Evolutionary conservation across 2,113 vertebrate species (phyloP).

Genomic region (Amphiprion percula): DNA sequence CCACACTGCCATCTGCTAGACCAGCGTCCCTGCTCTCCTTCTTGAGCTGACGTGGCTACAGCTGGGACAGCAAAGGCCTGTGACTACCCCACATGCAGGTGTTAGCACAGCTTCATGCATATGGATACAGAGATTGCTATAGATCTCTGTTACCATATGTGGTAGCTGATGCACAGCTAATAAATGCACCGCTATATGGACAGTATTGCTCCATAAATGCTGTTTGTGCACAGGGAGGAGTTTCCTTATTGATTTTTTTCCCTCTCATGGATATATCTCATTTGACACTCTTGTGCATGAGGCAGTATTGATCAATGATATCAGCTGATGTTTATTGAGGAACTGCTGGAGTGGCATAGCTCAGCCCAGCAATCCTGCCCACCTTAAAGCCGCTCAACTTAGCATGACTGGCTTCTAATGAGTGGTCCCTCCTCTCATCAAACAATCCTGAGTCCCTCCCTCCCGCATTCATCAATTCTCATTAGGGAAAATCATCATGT

Average conservation of each 20-base stretch:
- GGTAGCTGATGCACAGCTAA: constrained; percentile 45
- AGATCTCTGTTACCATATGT: constrained; percentile 59
- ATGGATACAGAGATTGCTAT: constrained; percentile 66
- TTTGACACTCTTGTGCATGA: constrained; percentile 55
- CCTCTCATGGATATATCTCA: constrained; percentile 56
- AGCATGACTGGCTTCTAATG: constrained; percentile 81
- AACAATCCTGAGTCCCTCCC: constrained; percentile 72
- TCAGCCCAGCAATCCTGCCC: constrained; percentile 57
- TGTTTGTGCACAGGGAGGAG: constrained; percentile 52
- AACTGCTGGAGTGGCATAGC: constrained; percentile 67
- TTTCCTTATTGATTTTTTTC: constrained; percentile 56
- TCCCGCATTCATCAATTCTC: constrained; percentile 85
- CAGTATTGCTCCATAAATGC: constrained; percentile 43
- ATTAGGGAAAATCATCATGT: constrained; percentile 86
- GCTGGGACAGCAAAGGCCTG: constrained; percentile 48
- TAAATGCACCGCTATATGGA: constrained; percentile 52
- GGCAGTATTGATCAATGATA: constrained; percentile 64
- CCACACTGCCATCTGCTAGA: constrained; percentile 80
- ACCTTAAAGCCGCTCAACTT: constrained; percentile 73
- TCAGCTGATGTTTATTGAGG: constrained; percentile 67
- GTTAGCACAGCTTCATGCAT: constrained; percentile 69
- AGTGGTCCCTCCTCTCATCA: constrained; percentile 77
- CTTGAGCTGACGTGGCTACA: constrained; percentile 57
- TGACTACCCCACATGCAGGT: constrained; percentile 64
- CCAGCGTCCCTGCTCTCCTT: constrained; percentile 53